Evolutionary conservation across 2,888 invertebrate genomes (phyloP), one percentile per base, ranked within the genome.

Genomic region (Nemoura dubitans): DNA sequence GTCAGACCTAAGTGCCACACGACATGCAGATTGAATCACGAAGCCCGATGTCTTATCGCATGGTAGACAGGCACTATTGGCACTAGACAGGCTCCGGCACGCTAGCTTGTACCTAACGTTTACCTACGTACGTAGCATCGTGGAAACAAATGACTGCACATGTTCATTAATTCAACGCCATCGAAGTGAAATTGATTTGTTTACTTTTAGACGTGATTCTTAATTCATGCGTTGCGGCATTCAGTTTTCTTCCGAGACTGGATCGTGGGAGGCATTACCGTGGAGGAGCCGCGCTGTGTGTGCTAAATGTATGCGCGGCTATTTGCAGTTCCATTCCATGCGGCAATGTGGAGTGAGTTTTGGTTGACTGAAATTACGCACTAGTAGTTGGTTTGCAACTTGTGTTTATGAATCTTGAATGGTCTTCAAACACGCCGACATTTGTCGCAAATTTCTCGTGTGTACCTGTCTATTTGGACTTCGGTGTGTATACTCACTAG

Each of bases 11-110:
- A 36, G 59, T 59, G 59, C 21, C 59, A 59, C 59, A 14, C 21
- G 59, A 21, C 59, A 59, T 59, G 59, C 59, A 59, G 59, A 59
- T 59, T 59, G 59, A 59, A 59, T 59, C 59, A 59, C 59, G 59
- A 3, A 59, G 59, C 14, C 59, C 59, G 59, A 59, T 59, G 21
- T n/a, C n/a, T n/a, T n/a, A n/a, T n/a, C n/a, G 59, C 14, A 10
- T 21, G 59, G 16, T 14, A 59, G 1, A n/a, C n/a, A n/a, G 2
- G 59, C 59, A 3, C 10, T 59, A 59, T 59, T 14, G 14, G 3
- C 59, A 59, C 59, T 59, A 21, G 59, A 59, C 3, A 3, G 16
- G 14, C 59, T 7, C 59, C 36, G 16, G 14, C 59, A 59, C 59
- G 59, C 59, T 59, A 59, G 2, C 59, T 59, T 21, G 3, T 6